A percentile compares a stretch with the other conserved stretches of the same genome.
Evolutionary conservation across 1,140 invertebrate species (phyloP).

Genomic region (Bathynomus jamesi): DNA sequence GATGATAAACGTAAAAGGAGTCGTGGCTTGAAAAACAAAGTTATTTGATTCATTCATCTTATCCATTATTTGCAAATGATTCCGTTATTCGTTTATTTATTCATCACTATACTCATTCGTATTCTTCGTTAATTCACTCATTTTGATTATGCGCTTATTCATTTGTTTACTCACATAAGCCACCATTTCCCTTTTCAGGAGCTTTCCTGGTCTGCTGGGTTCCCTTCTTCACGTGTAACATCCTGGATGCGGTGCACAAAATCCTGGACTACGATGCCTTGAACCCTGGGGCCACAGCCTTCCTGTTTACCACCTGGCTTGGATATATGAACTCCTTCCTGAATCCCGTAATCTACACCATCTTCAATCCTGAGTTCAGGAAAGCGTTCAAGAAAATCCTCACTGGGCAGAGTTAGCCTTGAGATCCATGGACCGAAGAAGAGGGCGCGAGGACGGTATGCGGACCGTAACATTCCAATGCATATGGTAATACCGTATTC

Average conservation of each 20-base stretch:
- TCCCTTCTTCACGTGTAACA: constrained; percentile 96
- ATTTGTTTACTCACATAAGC: no score
- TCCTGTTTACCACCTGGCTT: constrained; percentile 94
- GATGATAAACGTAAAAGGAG: no score
- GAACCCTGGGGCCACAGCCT: constrained; percentile 70
- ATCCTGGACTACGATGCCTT: constrained; percentile 57
- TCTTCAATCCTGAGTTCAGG: constrained; percentile 98
- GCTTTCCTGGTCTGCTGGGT: constrained; percentile 98
- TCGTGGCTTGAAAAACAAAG: no score
- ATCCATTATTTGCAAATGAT: not conserved
- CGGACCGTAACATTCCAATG: no score
- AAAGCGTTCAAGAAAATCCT: constrained; percentile 93
- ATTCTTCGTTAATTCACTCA: no score
- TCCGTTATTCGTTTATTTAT: not conserved
- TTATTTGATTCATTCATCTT: not conserved
- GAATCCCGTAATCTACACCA: constrained; percentile 98
- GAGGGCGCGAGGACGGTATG: no score
- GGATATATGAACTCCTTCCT: constrained; percentile 97
- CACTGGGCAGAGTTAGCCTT: not conserved
- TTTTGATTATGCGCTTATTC: no score
- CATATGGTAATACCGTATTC: no score
- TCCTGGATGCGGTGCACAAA: constrained; percentile 90
- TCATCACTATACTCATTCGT: not conserved
- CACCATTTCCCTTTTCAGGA: no score
- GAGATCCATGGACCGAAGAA: no score